These are phyloP conservation scores for Dexiosoma caninum DNA, from an alignment of 2,888 invertebrate species.

Conservation along the genomic window DNA sequence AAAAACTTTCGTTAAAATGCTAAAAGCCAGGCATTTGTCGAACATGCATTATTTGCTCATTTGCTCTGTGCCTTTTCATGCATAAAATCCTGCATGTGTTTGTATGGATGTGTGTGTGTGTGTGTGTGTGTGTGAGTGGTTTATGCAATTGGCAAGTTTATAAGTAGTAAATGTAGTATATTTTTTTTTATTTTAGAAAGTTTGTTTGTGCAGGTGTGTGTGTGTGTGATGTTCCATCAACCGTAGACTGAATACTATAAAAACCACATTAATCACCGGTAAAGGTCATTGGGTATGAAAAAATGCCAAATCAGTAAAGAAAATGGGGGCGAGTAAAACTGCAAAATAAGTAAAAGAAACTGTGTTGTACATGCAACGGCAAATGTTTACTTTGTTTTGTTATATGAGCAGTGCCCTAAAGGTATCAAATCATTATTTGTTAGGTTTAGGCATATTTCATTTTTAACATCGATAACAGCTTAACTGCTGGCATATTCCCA, in stretches of 20 bases:
- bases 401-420: neutral
- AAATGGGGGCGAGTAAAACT: slow-evolving; percentile 8
- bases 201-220: neutral
- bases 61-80: neutral
- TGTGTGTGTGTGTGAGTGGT: neutral
- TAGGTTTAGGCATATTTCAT: too few species aligned
- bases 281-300: slow-evolving; percentile 42
- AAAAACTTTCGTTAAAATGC: neutral
- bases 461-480: too few species aligned
- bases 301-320: slow-evolving; percentile 2
- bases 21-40: neutral
- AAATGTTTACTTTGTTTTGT: slow-evolving; percentile 17
- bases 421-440: neutral
- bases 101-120: neutral
- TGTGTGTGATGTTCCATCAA: slow-evolving; percentile 22
- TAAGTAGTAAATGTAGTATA: too few species aligned
- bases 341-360: slow-evolving; percentile 4
- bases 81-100: neutral
- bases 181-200: too few species aligned
- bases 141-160: too few species aligned
- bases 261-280: slow-evolving; percentile 50
- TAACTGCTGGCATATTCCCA: too few species aligned
- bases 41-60: neutral
- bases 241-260: slow-evolving; percentile 37
- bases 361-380: neutral